These are phyloP conservation scores for Carpatolechia fugitivella DNA, from an alignment of 2,888 invertebrate genomes.

Conservation along the genomic window DNA sequence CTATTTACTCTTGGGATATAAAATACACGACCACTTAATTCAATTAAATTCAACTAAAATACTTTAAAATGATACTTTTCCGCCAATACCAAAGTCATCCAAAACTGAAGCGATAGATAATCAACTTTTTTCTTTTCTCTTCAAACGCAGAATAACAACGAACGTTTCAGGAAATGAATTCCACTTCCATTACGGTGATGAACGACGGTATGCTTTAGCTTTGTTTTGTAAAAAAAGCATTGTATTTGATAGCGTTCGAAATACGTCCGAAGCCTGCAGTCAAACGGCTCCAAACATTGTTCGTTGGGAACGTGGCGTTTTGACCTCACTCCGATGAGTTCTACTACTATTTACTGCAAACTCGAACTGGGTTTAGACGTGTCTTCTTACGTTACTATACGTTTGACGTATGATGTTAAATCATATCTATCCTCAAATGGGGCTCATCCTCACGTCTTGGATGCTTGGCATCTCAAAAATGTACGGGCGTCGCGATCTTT, in stretches of 20 bases:
- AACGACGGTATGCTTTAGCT: not conserved
- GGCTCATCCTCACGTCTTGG: no score
- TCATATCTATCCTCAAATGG: no score
- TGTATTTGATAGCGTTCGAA: not conserved
- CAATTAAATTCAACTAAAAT: no score
- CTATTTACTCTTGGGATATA: no score
- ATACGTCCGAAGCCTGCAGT: not conserved
- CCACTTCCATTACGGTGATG: slow-evolving; percentile 1
- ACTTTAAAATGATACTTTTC: no score
- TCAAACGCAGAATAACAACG: not conserved
- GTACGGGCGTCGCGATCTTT: no score
- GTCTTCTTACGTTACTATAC: no score
- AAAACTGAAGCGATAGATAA: not conserved
- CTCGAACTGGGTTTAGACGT: not conserved
- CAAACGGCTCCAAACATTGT: slow-evolving; percentile 13
- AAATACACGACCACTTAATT: no score
- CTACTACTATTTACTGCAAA: not conserved
- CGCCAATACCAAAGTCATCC: not conserved
- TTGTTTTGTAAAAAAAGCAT: slow-evolving; percentile 7
- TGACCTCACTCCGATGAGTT: not conserved
- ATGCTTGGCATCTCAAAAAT: no score
- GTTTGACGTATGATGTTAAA: no score
- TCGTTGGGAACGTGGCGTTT: not conserved
- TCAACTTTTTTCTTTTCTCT: not conserved
- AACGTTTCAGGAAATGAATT: slow-evolving; percentile 1